phyloP scores from a whole-genome alignment of 2,888 invertebrate genomes.

The Invenusta paracnida region DNA sequence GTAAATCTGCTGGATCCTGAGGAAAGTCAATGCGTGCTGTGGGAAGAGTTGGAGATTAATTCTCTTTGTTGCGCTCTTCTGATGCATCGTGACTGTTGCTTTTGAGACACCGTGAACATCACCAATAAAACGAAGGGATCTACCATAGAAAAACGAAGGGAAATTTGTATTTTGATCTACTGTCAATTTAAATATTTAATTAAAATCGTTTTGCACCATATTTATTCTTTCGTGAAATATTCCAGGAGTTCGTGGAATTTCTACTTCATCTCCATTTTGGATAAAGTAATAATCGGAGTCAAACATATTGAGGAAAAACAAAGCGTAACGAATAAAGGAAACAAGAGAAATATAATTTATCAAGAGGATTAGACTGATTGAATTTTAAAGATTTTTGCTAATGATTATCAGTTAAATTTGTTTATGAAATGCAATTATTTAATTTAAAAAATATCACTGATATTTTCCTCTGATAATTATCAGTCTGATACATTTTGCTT shows the following conservation, averaged over 20 bases:
- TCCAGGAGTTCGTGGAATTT: neutral
- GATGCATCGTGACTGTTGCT: neutral
- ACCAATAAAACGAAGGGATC: neutral
- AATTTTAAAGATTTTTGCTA: neutral
- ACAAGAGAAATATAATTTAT: too few relatives aligned
- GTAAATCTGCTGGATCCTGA: neutral
- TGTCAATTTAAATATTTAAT: neutral
- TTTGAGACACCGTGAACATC: slow-evolving; percentile 6
- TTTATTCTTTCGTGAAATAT: neutral
- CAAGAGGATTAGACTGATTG: neutral
- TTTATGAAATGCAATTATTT: too few relatives aligned
- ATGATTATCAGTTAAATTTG: neutral
- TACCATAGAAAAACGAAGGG: neutral
- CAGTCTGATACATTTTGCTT: neutral
- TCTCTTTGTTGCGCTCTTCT: neutral
- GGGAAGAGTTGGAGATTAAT: neutral
- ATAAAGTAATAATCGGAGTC: slow-evolving; percentile 5
- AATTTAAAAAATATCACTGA: neutral
- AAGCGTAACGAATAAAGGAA: too few relatives aligned
- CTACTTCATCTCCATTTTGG: neutral
- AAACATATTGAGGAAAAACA: neutral
- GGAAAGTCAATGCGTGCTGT: neutral
- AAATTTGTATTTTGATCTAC: neutral
- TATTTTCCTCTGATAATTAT: neutral
- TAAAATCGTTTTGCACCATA: neutral